A percentile compares a stretch with the other conserved stretches of the same genome.
Conservation (phyloP, 2,888 invertebrate species). For the Spisula subtruncata region DNA sequence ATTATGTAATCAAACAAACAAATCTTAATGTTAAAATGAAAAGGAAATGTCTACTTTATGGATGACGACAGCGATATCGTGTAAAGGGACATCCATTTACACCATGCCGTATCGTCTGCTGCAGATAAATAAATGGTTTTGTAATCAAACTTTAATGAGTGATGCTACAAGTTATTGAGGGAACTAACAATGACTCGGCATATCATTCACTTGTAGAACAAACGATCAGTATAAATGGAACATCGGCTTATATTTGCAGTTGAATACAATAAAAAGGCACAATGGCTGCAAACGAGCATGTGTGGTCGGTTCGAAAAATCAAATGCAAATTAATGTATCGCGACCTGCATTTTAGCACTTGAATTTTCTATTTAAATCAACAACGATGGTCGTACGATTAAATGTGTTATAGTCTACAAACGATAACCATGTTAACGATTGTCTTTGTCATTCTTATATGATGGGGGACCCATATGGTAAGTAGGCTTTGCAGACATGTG, state of each 20-base stretch:
- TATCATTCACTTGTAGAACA: not conserved
- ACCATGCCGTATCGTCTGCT: not conserved
- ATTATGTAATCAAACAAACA: slow-evolving; percentile 31
- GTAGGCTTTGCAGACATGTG: too few relatives aligned
- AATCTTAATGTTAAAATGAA: slow-evolving; percentile 20
- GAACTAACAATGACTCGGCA: not conserved
- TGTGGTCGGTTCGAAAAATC: too few relatives aligned
- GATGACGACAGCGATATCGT: slow-evolving; percentile 22
- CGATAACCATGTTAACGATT: too few relatives aligned
- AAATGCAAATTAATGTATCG: too few relatives aligned
- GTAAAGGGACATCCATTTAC: slow-evolving; percentile 9
- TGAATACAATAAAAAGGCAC: too few relatives aligned
- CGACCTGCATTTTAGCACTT: too few relatives aligned
- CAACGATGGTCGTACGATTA: too few relatives aligned
- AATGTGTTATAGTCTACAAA: too few relatives aligned
- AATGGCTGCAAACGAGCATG: too few relatives aligned
- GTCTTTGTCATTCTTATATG: too few relatives aligned
- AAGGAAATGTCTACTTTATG: slow-evolving; percentile 32
- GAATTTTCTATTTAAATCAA: too few relatives aligned
- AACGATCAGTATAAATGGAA: not conserved
- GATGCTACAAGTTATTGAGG: not conserved
- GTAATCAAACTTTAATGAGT: slow-evolving; percentile 3
- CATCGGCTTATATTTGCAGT: not conserved
- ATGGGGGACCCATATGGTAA: too few relatives aligned
- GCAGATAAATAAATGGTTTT: not conserved